phyloP scores from a whole-genome alignment of 2,113 vertebrate genomes.

The Campylorhamphus procurvoides region DNA sequence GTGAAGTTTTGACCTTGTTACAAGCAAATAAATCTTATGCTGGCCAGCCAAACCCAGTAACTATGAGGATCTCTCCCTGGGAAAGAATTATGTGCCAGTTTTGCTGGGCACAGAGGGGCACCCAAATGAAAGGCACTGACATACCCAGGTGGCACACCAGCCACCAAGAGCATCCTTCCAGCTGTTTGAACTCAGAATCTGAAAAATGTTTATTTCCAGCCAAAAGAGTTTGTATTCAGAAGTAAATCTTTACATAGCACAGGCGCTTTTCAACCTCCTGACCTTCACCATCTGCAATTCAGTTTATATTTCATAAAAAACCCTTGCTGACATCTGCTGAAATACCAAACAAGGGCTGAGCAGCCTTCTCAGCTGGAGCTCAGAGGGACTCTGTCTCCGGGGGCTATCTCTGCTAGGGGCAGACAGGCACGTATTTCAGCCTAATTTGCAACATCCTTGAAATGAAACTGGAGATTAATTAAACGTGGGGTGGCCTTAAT shows the following conservation, averaged over 20 bases:
- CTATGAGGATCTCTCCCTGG: neutral
- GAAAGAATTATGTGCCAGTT: neutral
- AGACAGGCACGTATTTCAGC: neutral
- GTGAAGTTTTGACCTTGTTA: neutral
- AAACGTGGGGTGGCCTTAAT: neutral
- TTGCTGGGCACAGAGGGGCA: neutral
- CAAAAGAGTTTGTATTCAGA: neutral
- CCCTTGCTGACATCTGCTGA: neutral
- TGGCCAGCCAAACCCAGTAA: neutral
- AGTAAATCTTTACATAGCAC: neutral
- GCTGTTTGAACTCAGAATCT: neutral
- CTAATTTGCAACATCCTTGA: neutral
- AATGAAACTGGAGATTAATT: neutral
- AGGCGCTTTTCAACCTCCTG: neutral
- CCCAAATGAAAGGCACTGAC: neutral
- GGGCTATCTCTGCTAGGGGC: neutral
- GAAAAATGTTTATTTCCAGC: constrained; percentile 2
- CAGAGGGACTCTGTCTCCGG: neutral
- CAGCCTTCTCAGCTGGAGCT: neutral
- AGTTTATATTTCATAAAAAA: constrained; percentile 14
- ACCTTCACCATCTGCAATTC: constrained; percentile 6
- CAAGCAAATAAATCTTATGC: neutral
- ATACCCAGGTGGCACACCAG: neutral
- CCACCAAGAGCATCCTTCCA: neutral
- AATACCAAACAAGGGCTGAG: neutral